phyloP scores from a whole-genome alignment of 2,797 vertebrate species.

The Rhinella marina region DNA sequence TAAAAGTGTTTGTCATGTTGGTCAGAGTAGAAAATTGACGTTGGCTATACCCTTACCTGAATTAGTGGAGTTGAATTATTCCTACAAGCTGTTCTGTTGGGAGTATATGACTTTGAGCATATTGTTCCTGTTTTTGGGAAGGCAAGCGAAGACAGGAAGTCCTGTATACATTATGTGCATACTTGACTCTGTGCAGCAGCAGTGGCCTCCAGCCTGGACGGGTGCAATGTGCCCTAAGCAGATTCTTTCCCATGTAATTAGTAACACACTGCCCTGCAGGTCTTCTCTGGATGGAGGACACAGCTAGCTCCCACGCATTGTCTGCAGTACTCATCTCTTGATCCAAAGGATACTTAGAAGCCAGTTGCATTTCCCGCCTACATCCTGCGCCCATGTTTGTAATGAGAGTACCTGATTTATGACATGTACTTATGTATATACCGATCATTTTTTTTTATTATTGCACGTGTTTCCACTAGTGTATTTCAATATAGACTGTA shows the following conservation, averaged over 20 bases:
- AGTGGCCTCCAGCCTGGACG: background rate
- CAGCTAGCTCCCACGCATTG: background rate
- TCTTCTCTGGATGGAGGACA: background rate
- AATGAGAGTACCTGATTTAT: background rate
- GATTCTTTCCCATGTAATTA: background rate
- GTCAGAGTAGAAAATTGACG: too few species aligned
- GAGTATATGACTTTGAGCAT: too few species aligned
- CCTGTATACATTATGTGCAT: too few species aligned
- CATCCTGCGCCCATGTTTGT: background rate
- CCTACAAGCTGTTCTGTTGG: too few species aligned
- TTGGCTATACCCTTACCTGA: too few species aligned
- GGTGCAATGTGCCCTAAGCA: background rate
- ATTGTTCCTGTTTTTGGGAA: too few species aligned
- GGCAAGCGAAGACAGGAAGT: too few species aligned
- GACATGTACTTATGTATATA: background rate
- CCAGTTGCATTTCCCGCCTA: background rate
- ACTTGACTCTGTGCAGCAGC: background rate
- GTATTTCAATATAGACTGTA: conserved; percentile 17
- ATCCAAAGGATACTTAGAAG: background rate
- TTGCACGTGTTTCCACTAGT: background rate
- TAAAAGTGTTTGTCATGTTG: too few species aligned
- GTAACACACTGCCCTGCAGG: background rate
- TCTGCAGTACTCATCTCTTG: background rate
- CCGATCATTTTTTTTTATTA: background rate
- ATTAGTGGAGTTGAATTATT: too few species aligned